A percentile compares a stretch with the other conserved stretches of the same genome.
These are phyloP conservation scores for Aphaenogaster ashmeadi DNA, from an alignment of 1,140 invertebrate genomes.

Conservation along the genomic window DNA sequence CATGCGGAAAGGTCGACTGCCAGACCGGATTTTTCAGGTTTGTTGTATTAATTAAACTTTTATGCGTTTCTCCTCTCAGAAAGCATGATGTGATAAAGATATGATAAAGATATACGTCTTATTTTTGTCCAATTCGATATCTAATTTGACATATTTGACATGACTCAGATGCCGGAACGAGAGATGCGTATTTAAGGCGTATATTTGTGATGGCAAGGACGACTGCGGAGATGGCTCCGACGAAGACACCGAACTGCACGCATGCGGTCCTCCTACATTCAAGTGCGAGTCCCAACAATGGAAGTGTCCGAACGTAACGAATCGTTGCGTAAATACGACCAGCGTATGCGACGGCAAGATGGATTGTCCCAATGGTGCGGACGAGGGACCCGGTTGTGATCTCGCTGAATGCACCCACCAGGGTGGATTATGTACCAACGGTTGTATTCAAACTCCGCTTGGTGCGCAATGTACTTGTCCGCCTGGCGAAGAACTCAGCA, in stretches of 20 bases:
- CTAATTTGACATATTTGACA: neutral
- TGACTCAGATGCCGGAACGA: conserved; percentile 93
- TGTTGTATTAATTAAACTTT: conserved; percentile 2
- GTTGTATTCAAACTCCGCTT: conserved; percentile 96
- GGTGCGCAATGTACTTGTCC: conserved; percentile 97
- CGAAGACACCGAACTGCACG: conserved; percentile 92
- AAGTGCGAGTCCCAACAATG: conserved; percentile 93
- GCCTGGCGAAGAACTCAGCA: conserved; percentile 91
- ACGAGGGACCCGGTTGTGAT: conserved; percentile 96
- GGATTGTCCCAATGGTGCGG: conserved; percentile 96
- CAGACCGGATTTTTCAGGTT: conserved; percentile 92
- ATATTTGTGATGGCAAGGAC: conserved; percentile 98
- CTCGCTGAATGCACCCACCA: conserved; percentile 92
- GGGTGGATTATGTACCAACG: conserved; percentile 93
- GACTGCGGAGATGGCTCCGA: conserved; percentile 98
- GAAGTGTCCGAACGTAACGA: conserved; percentile 93
- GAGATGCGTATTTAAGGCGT: conserved; percentile 96
- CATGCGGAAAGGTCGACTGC: conserved; percentile 93
- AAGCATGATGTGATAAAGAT: neutral
- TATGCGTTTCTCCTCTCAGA: neutral
- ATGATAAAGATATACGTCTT: neutral
- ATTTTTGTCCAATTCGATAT: neutral
- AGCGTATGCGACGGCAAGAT: conserved; percentile 94
- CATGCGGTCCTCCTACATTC: conserved; percentile 92
- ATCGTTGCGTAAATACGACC: conserved; percentile 92